These are phyloP conservation scores for Cyclina sinensis DNA, from an alignment of 1,140 invertebrate species.

Conservation along the genomic window DNA sequence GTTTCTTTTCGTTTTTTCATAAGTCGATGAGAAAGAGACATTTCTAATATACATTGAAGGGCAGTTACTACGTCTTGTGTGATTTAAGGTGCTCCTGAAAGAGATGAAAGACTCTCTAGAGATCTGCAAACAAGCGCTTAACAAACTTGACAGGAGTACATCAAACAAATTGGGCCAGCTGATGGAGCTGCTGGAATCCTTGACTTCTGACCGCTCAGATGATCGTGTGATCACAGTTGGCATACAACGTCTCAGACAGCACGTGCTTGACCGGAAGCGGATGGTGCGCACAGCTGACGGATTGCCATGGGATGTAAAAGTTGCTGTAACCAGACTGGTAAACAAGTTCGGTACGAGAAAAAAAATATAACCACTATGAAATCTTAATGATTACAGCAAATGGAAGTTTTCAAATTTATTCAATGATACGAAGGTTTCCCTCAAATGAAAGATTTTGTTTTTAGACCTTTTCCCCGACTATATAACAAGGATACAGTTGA, in stretches of 20 bases:
- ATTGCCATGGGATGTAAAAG: neutral
- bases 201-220: neutral
- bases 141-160: neutral
- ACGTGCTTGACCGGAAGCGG: neutral
- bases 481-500: too few relatives aligned
- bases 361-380: too few relatives aligned
- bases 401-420: too few relatives aligned
- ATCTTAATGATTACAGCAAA: too few relatives aligned
- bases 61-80: too few relatives aligned
- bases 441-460: too few relatives aligned
- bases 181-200: neutral
- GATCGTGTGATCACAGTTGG: constrained; percentile 3
- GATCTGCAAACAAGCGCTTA: neutral
- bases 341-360: constrained; percentile 20
- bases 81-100: constrained; percentile 10
- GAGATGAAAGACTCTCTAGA: neutral
- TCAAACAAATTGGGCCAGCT: neutral
- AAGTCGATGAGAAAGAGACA: too few relatives aligned
- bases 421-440: too few relatives aligned
- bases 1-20: too few relatives aligned
- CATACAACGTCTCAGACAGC: neutral
- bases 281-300: neutral
- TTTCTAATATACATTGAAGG: too few relatives aligned
- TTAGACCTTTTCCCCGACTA: too few relatives aligned
- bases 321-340: neutral